Conservation (phyloP, 2,888 invertebrate species). For the Schizaphis graminum region DNA sequence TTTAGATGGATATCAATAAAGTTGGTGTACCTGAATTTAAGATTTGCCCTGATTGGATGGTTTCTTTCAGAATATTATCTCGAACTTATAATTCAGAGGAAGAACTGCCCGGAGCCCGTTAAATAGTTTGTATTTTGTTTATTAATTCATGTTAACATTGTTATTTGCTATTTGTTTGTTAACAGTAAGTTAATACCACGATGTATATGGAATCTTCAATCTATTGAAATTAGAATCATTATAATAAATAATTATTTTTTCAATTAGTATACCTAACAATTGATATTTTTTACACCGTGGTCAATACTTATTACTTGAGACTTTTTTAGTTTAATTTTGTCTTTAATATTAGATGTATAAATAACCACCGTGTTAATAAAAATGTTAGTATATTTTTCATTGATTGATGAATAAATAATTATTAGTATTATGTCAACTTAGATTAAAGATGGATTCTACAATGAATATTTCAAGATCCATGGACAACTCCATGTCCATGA, state of each 20-base stretch:
- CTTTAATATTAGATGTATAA: too few relatives aligned
- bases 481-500: constrained; percentile 44
- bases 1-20: background rate
- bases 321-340: too few relatives aligned
- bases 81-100: background rate
- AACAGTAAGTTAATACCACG: background rate
- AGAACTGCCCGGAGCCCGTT: background rate
- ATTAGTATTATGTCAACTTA: background rate
- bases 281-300: background rate
- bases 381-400: background rate
- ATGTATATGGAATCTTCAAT: background rate
- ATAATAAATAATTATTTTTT: background rate
- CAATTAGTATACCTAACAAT: background rate
- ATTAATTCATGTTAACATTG: background rate
- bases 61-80: background rate
- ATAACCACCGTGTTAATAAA: background rate
- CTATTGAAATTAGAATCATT: too few relatives aligned
- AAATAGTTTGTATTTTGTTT: background rate
- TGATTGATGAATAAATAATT: background rate
- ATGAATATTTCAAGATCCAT: constrained; percentile 52
- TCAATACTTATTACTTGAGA: too few relatives aligned
- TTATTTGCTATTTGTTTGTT: too few relatives aligned
- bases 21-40: background rate
- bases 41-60: background rate
- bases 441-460: constrained; percentile 26